These are phyloP conservation scores for Habropoda laboriosa DNA, from an alignment of 1,140 invertebrate genomes.

Conservation along the genomic window DNA sequence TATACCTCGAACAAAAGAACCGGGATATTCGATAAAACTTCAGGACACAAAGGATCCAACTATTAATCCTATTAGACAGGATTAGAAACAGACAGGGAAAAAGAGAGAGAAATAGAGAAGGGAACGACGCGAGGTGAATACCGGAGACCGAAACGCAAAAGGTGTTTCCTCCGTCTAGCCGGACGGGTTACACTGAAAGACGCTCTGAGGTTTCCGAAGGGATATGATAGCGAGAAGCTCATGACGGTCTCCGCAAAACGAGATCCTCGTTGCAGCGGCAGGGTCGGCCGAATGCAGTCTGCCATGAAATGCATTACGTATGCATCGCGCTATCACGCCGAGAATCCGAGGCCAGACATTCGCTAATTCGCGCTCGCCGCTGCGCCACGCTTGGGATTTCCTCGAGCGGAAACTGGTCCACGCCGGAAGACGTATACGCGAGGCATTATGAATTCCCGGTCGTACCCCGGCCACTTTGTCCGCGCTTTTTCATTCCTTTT, in stretches of 20 bases:
- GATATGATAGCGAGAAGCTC: background rate
- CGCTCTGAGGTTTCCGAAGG: background rate
- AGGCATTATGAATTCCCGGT: slow-evolving; percentile 52
- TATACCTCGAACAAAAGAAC: background rate
- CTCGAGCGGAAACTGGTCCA: slow-evolving; percentile 48
- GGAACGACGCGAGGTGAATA: no score
- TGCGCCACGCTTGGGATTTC: slow-evolving; percentile 39
- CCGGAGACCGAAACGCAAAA: no score
- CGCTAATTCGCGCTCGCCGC: slow-evolving; percentile 56
- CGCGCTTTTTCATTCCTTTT: slow-evolving; percentile 34
- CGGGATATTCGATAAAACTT: slow-evolving; percentile 7
- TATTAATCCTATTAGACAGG: slow-evolving; percentile 20
- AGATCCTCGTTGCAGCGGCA: slow-evolving; percentile 42
- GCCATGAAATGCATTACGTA: slow-evolving; percentile 64
- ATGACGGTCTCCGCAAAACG: slow-evolving; percentile 29
- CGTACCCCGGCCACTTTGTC: slow-evolving; percentile 12
- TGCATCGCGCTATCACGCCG: slow-evolving; percentile 59
- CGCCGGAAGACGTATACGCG: slow-evolving; percentile 14
- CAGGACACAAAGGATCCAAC: background rate
- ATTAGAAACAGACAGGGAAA: background rate
- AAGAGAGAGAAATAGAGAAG: background rate
- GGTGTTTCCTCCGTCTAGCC: background rate
- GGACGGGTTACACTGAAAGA: background rate
- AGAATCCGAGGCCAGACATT: slow-evolving; percentile 60
- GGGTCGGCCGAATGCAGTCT: slow-evolving; percentile 23